phyloP scores from a whole-genome alignment of 2,797 vertebrate genomes.

The Aphelocoma californica region DNA sequence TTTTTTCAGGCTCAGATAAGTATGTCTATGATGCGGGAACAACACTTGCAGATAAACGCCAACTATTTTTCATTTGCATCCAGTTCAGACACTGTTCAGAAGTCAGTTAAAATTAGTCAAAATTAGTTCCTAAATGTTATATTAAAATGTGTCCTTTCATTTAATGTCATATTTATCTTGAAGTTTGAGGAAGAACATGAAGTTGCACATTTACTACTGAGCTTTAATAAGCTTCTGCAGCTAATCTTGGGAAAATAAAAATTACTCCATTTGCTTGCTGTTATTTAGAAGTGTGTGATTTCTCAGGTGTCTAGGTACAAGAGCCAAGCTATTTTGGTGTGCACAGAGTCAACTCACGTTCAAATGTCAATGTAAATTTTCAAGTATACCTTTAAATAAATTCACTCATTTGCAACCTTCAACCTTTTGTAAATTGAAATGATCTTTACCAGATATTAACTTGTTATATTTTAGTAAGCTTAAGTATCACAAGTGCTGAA shows the following conservation, averaged over 20 bases:
- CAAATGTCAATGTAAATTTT: slow-evolving; percentile 36
- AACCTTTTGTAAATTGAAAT: slow-evolving; percentile 21
- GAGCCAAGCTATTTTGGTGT: slow-evolving; percentile 15
- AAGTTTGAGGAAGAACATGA: not conserved
- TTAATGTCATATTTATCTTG: slow-evolving; percentile 53
- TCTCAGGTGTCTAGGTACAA: slow-evolving; percentile 46
- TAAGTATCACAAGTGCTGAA: not conserved
- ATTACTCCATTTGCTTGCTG: slow-evolving; percentile 29
- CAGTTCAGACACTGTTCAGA: slow-evolving; percentile 45
- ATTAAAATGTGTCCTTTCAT: slow-evolving; percentile 63
- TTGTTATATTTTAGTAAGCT: not conserved
- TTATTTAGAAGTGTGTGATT: slow-evolving; percentile 17
- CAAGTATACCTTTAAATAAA: slow-evolving; percentile 1
- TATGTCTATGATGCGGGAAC: not conserved
- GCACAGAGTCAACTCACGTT: not conserved
- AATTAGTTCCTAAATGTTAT: slow-evolving; percentile 54
- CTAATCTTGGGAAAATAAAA: slow-evolving; percentile 22
- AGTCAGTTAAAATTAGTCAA: slow-evolving; percentile 49
- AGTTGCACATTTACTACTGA: not conserved
- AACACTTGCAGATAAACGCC: slow-evolving; percentile 34
- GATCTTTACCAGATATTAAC: slow-evolving; percentile 21
- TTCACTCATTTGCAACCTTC: not conserved
- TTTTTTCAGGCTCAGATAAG: slow-evolving; percentile 8
- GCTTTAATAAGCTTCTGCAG: not conserved
- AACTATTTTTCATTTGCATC: slow-evolving; percentile 59